phyloP scores from a whole-genome alignment of 1,140 invertebrate genomes.

The Drosophila truncata region DNA sequence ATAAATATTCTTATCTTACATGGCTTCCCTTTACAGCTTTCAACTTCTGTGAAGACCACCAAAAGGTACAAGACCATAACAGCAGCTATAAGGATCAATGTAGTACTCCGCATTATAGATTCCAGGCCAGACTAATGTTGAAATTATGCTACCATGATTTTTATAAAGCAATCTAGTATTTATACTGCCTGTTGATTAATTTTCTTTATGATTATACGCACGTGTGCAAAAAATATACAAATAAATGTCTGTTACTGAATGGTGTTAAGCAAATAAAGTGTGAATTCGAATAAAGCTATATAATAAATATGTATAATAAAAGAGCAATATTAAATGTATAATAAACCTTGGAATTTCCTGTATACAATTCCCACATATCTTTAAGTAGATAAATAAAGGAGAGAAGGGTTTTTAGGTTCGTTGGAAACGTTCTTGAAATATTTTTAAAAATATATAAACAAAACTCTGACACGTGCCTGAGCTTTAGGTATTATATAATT shows the following conservation, averaged over 20 bases:
- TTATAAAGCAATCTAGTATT: slow-evolving; percentile 13
- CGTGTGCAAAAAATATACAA: neutral
- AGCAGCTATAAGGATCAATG: slow-evolving; percentile 1
- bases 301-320: neutral
- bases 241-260: neutral
- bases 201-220: neutral
- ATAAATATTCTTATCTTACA: neutral
- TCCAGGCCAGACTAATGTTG: neutral
- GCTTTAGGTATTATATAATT: slow-evolving; percentile 1
- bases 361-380: neutral
- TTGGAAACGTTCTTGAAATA: neutral
- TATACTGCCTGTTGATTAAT: neutral
- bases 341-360: neutral
- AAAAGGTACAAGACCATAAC: slow-evolving; percentile 10
- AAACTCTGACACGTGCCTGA: neutral
- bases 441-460: neutral
- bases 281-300: neutral
- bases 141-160: slow-evolving; percentile 15
- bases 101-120: slow-evolving; percentile 19
- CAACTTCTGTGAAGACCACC: neutral
- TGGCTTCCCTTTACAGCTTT: slow-evolving; percentile 29
- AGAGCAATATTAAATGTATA: neutral
- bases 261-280: neutral
- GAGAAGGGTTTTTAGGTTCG: neutral
- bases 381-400: neutral